Evolutionary conservation across 2,888 invertebrate species (phyloP), one percentile per base, ranked within the genome.

Genomic region (Mythimna impura): DNA sequence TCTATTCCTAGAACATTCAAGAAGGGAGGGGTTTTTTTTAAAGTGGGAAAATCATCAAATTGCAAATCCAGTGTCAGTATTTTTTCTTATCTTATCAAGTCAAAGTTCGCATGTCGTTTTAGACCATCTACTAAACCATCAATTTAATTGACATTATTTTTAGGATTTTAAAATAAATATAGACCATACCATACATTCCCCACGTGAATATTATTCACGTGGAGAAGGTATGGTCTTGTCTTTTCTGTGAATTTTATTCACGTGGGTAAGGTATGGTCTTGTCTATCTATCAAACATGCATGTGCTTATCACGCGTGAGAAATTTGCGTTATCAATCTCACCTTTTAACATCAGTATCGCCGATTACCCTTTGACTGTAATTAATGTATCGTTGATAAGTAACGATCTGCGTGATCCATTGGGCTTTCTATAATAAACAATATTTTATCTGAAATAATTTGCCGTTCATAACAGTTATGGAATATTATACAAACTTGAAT

Each of bases 261-360:
- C 55, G 55, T 57, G 25, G 25, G 17, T 2, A 57, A 30, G 55
- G 14, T 20, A 34, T 58, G 34, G 3, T 9, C 3, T 30, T 8
- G 14, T 22, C 69, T 60, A 58, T 54, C 43, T 58, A 25, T 77
- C 50, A 58, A 52, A 34, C 22, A 57, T 63, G 22, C 89, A 89
- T 82, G 88, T 82, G 73, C 43, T 61, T n/a, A 71, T 71, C 88
- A 89, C 86, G 89, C 89, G 80, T 83, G 83, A 76, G 79, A 82
- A 82, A 66, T 69, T 72, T 60, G 43, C 64, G 57, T 70, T 84
- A 83, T 84, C 81, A 63, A n/a, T 0, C 61, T 73, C 81, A 88
- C 88, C 86, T 86, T 68, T 87, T 86, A 78, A 85, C 88, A 80
- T 58, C n/a, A 64, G 70, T 89, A 86, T 88, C 85, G n/a, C 10